Percentiles rank a stretch among this genome's conserved stretches.
These are phyloP conservation scores for Melangyna quadrimaculata DNA, from an alignment of 2,888 invertebrate species.

Conservation along the genomic window DNA sequence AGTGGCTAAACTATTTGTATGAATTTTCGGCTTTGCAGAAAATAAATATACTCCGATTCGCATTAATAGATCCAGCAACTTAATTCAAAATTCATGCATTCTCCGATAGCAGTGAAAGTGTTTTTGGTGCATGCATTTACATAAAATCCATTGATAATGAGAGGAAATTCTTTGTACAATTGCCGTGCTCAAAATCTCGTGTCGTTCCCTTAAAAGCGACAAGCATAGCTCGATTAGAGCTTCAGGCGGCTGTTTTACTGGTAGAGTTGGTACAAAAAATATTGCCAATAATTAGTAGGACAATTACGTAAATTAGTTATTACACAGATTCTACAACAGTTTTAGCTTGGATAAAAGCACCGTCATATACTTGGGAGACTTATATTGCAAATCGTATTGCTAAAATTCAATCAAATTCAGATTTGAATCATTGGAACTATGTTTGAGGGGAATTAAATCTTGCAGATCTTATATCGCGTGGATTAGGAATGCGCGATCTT, in stretches of 20 bases:
- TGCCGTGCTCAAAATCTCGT: not conserved
- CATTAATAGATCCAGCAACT: not conserved
- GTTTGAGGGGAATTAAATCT: not conserved
- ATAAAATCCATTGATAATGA: too few species aligned
- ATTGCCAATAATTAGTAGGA: too few species aligned
- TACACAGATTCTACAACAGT: too few species aligned
- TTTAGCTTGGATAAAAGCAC: not conserved
- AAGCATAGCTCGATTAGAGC: too few species aligned
- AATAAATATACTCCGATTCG: not conserved
- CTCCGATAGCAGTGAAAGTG: not conserved
- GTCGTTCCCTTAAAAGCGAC: too few species aligned
- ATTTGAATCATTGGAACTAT: not conserved
- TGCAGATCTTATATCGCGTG: too few species aligned
- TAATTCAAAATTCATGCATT: not conserved
- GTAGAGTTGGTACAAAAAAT: not conserved
- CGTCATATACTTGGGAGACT: constrained; percentile 1
- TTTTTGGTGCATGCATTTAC: not conserved
- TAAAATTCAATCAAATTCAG: not conserved
- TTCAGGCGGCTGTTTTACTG: too few species aligned
- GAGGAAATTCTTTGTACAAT: too few species aligned
- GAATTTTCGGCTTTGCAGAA: not conserved
- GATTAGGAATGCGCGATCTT: too few species aligned
- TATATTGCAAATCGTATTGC: constrained; percentile 1
- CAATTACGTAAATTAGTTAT: too few species aligned
- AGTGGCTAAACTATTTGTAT: not conserved